Evolutionary conservation across 2,888 invertebrate species (phyloP).

Genomic region (Melanophora roralis): DNA sequence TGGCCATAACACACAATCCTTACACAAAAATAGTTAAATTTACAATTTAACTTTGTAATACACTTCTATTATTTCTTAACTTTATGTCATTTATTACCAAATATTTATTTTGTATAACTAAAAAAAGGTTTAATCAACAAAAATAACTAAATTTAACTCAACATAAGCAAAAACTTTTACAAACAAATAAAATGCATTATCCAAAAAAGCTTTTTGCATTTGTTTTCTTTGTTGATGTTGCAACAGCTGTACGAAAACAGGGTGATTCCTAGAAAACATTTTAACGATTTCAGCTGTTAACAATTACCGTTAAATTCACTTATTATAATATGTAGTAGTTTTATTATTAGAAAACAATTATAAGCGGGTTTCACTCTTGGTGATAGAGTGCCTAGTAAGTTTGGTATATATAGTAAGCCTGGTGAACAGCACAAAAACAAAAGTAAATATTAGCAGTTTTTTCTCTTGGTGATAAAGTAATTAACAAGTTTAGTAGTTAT

Average conservation of each 20-base stretch:
- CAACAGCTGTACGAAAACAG: slow-evolving; percentile 13
- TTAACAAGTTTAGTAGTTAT: too few species aligned
- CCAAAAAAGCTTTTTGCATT: background rate
- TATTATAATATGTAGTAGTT: too few species aligned
- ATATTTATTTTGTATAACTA: background rate
- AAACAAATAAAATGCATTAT: slow-evolving; percentile 13
- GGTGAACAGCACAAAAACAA: too few species aligned
- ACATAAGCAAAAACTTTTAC: slow-evolving; percentile 16
- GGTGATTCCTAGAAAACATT: background rate
- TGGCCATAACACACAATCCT: slow-evolving; percentile 30
- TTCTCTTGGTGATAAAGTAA: too few species aligned
- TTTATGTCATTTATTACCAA: background rate
- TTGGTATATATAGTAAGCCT: too few species aligned
- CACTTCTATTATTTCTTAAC: background rate
- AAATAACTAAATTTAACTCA: slow-evolving; percentile 29
- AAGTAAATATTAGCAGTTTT: too few species aligned
- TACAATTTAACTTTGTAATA: too few species aligned
- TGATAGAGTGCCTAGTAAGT: too few species aligned
- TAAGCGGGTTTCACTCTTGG: too few species aligned
- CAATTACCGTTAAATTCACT: too few species aligned
- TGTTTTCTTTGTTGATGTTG: background rate
- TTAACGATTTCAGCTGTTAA: too few species aligned
- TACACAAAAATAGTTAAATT: background rate
- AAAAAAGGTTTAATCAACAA: slow-evolving; percentile 41
- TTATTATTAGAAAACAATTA: too few species aligned